Conservation (phyloP, 30 jellyfish, hydroid and myxozoan species). For the Cassiopea xamachana region DNA sequence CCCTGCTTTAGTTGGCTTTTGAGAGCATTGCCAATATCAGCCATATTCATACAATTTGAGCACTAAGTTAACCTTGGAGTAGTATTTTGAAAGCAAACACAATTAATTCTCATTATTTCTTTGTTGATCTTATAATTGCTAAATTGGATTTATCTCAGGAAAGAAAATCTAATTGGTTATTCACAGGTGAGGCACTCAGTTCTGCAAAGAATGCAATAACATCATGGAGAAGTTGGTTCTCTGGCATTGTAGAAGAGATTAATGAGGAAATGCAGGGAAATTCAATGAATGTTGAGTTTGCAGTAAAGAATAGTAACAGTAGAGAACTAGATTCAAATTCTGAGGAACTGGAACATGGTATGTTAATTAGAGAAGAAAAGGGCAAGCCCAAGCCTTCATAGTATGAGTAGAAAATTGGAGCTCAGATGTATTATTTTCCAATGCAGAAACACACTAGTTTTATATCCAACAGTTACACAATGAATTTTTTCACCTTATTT, state of each 20-base stretch:
- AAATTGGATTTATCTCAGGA: neutral
- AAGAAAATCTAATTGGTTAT: neutral
- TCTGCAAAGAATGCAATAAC: conserved; percentile 88
- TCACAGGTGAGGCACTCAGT: conserved; percentile 79
- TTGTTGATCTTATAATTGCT: neutral
- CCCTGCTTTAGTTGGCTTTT: too few relatives aligned
- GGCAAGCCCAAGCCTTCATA: conserved; percentile 45
- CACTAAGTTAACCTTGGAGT: too few relatives aligned
- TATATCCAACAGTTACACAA: too few relatives aligned
- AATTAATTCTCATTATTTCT: too few relatives aligned
- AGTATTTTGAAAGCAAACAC: too few relatives aligned
- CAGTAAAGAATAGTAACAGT: conserved; percentile 63
- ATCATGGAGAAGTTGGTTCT: conserved; percentile 87
- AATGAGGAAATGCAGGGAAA: conserved; percentile 77
- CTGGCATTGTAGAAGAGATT: conserved; percentile 87
- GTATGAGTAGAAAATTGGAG: neutral
- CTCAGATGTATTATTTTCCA: neutral
- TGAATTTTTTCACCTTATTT: too few relatives aligned
- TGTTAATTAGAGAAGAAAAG: conserved; percentile 71
- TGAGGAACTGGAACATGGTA: conserved; percentile 68
- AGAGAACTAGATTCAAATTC: conserved; percentile 39
- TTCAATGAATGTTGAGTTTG: conserved; percentile 41
- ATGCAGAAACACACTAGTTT: neutral
- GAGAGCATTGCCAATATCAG: too few relatives aligned
- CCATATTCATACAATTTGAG: too few relatives aligned